Conservation (phyloP, 2,797 vertebrate species). For the Eulemur mongoz region DNA sequence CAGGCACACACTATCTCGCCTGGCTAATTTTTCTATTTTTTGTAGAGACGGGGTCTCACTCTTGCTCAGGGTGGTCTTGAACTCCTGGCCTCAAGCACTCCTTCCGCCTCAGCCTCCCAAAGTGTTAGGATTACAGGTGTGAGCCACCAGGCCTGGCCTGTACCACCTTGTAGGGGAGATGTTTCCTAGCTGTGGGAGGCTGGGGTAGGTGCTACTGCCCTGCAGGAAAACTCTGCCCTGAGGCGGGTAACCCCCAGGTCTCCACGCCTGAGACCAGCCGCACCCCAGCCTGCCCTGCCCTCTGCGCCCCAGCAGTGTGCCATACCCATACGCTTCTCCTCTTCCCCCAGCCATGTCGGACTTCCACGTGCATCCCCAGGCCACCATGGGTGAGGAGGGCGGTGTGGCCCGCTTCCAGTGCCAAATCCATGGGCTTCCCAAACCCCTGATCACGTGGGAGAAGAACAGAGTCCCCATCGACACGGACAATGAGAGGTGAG, state of each 20-base stretch:
- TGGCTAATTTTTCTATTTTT: too few species aligned
- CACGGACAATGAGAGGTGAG: constrained; percentile 93
- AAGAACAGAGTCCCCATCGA: constrained; percentile 92
- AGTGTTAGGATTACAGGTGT: too few species aligned
- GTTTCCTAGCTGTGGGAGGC: not conserved
- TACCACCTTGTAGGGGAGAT: not conserved
- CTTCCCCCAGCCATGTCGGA: constrained; percentile 92
- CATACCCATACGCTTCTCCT: not conserved
- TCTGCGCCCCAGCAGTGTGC: not conserved
- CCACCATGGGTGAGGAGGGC: constrained; percentile 91
- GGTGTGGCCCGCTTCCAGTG: constrained; percentile 97
- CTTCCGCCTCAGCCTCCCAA: too few species aligned
- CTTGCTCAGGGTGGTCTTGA: too few species aligned
- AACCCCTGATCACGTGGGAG: constrained; percentile 97
- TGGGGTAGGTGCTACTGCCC: too few species aligned
- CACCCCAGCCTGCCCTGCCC: rapidly evolving
- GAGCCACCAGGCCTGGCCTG: not conserved
- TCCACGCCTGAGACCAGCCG: not conserved
- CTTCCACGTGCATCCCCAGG: constrained; percentile 97
- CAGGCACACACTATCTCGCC: too few species aligned
- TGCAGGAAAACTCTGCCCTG: not conserved
- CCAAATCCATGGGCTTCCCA: constrained; percentile 96
- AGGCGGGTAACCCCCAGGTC: not conserved
- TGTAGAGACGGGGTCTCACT: too few species aligned
- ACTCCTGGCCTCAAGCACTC: too few species aligned